Conservation (phyloP, 2,797 vertebrate species). For the Tapirus indicus region DNA sequence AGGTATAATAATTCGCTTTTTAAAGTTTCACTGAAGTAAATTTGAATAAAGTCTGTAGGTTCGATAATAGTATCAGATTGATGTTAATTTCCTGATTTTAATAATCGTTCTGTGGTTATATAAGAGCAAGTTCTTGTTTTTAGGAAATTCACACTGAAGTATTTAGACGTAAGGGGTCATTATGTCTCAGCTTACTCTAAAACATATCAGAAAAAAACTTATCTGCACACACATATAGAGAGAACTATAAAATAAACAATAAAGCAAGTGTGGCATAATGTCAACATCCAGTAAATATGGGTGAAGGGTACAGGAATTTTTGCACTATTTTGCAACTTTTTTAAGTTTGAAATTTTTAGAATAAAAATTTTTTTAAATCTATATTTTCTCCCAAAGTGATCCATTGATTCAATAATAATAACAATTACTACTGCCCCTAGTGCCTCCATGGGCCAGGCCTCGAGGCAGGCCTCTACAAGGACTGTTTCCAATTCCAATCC, state of each 20-base stretch:
- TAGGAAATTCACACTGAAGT: background rate
- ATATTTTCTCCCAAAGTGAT: background rate
- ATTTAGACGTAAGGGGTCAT: background rate
- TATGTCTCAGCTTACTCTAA: conserved; percentile 26
- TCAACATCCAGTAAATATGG: background rate
- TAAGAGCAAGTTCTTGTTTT: background rate
- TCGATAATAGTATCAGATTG: background rate
- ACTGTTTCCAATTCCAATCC: background rate
- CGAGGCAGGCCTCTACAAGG: background rate
- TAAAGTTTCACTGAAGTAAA: conserved; percentile 47
- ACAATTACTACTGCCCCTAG: background rate
- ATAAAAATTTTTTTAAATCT: background rate
- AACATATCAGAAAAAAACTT: background rate
- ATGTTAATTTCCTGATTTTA: conserved; percentile 41
- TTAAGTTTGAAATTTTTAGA: conserved; percentile 21
- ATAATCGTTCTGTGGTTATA: background rate
- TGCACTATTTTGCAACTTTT: background rate
- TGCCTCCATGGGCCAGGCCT: background rate
- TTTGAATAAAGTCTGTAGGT: conserved; percentile 10
- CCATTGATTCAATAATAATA: background rate
- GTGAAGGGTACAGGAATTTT: background rate
- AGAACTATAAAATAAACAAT: background rate
- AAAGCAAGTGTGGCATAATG: background rate
- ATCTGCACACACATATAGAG: background rate
- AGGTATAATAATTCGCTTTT: conserved; percentile 48